phyloP scores from a whole-genome alignment of 2,113 vertebrate species.

The Phaethornis superciliosus region DNA sequence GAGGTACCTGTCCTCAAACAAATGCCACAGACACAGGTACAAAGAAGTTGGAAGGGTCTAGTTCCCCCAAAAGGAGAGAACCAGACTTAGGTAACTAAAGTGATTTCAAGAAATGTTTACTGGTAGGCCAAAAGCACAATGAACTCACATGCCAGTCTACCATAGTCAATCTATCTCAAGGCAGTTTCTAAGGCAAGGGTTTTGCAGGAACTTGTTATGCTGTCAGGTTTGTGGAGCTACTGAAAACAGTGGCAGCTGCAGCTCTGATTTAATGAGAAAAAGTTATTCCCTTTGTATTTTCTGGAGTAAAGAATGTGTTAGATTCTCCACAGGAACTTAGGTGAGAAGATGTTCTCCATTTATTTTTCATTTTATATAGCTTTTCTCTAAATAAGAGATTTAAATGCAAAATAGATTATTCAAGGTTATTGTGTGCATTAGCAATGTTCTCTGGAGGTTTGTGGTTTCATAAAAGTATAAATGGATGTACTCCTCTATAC shows the following conservation, averaged over 20 bases:
- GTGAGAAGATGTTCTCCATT: not conserved
- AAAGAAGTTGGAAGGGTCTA: not conserved
- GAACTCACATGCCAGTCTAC: not conserved
- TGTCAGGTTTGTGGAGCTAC: not conserved
- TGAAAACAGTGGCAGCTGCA: not conserved
- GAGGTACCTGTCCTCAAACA: not conserved
- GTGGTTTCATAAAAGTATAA: not conserved
- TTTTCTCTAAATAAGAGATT: not conserved
- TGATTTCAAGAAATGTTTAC: not conserved
- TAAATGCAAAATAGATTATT: not conserved
- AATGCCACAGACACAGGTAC: not conserved
- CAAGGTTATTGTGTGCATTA: not conserved
- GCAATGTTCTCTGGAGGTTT: not conserved
- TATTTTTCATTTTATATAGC: not conserved
- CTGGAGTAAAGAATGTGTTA: not conserved
- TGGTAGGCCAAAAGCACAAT: not conserved
- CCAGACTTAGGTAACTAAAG: not conserved
- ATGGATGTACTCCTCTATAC: not conserved
- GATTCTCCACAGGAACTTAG: not conserved
- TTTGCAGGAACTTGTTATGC: not conserved
- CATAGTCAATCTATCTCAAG: not conserved
- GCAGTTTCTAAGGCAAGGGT: not conserved
- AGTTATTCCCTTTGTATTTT: not conserved
- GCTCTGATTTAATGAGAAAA: not conserved
- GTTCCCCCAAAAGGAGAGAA: not conserved